These are phyloP conservation scores for Montipora sp. DNA, from an alignment of 64 coral and sea anemone species.

Conservation along the genomic window DNA sequence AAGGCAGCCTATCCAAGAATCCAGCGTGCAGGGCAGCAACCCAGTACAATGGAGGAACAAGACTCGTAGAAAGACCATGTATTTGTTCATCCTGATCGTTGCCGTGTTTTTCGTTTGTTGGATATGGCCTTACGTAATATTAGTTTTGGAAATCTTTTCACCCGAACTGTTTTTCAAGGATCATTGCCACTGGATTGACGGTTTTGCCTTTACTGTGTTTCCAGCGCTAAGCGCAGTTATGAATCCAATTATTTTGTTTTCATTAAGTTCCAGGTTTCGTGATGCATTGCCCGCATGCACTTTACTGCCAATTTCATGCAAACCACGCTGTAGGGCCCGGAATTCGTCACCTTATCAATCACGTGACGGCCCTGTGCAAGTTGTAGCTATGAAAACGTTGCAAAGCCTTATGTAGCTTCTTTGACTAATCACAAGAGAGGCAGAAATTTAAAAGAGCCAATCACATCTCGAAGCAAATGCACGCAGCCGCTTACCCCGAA, in stretches of 20 bases:
- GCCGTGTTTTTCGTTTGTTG: background rate
- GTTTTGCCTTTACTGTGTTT: background rate
- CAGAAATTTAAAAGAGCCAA: too few relatives aligned
- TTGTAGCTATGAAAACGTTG: too few relatives aligned
- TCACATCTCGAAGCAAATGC: too few relatives aligned
- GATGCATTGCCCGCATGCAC: background rate
- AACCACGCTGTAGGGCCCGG: too few relatives aligned
- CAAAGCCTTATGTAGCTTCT: too few relatives aligned
- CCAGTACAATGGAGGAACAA: background rate
- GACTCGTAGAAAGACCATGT: background rate
- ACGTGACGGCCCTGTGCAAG: too few relatives aligned
- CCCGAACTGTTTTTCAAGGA: background rate
- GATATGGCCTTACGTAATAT: background rate
- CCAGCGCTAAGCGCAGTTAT: background rate
- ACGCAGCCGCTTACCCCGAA: too few relatives aligned
- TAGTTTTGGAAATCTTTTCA: background rate
- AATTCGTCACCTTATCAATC: too few relatives aligned
- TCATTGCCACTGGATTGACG: background rate
- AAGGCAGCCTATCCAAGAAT: background rate
- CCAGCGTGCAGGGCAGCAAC: background rate
- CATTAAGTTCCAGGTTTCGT: background rate
- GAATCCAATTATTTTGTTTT: conserved; percentile 9
- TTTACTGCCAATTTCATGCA: too few relatives aligned
- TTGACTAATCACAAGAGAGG: too few relatives aligned
- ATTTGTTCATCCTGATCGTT: background rate